Conservation (phyloP, 2,797 vertebrate genomes). For the Macroramphosus scolopax region DNA sequence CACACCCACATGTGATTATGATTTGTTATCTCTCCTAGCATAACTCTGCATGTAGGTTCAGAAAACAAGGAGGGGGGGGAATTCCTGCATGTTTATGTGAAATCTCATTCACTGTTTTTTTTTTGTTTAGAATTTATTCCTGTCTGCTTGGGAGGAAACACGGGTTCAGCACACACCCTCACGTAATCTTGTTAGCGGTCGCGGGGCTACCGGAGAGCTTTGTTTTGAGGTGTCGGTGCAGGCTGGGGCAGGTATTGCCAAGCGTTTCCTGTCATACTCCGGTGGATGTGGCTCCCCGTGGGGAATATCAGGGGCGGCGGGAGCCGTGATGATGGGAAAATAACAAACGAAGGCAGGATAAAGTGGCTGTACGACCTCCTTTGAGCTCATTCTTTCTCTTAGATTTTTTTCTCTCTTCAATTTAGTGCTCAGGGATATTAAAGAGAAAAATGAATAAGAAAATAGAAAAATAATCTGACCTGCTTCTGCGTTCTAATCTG, state of each 20-base stretch:
- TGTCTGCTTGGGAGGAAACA: slow-evolving; percentile 14
- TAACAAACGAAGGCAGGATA: slow-evolving; percentile 41
- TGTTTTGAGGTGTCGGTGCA: slow-evolving; percentile 53
- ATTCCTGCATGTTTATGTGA: slow-evolving; percentile 25
- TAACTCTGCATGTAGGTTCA: slow-evolving; percentile 26
- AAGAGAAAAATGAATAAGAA: too few relatives aligned
- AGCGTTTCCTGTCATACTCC: slow-evolving; percentile 45
- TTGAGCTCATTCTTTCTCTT: too few relatives aligned
- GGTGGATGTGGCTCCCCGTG: slow-evolving; percentile 26
- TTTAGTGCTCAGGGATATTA: too few relatives aligned
- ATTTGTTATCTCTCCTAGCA: slow-evolving; percentile 50
- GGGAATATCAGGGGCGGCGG: slow-evolving; percentile 43
- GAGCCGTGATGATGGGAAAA: slow-evolving; percentile 27
- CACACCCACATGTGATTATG: slow-evolving; percentile 38
- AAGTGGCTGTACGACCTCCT: slow-evolving; percentile 31
- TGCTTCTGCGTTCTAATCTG: slow-evolving; percentile 38
- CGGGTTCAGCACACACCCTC: slow-evolving; percentile 39
- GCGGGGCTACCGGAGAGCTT: slow-evolving; percentile 39
- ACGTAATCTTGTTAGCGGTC: slow-evolving; percentile 49
- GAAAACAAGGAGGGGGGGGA: slow-evolving; percentile 18
- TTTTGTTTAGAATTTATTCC: slow-evolving; percentile 16
- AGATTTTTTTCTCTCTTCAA: too few relatives aligned
- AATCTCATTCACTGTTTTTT: too few relatives aligned
- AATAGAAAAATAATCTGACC: too few relatives aligned
- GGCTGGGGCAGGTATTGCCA: slow-evolving; percentile 50